A percentile compares a stretch with the other conserved stretches of the same genome.
Evolutionary conservation across 2,797 vertebrate species (phyloP).

Genomic region (Liparis tanakae): DNA sequence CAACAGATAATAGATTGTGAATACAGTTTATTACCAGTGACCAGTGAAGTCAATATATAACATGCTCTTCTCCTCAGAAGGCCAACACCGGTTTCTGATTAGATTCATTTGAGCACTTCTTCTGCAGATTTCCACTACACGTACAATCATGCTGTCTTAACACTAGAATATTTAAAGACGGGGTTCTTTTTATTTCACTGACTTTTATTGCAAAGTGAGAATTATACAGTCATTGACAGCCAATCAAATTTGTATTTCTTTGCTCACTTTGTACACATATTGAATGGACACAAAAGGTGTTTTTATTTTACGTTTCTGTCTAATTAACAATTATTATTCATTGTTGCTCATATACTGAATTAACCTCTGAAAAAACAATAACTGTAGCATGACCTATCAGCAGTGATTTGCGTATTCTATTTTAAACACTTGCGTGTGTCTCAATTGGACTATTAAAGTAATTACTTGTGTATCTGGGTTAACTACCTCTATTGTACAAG

Average conservation of each 20-base stretch:
- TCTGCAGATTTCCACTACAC: background rate
- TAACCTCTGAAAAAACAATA: background rate
- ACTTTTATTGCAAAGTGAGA: background rate
- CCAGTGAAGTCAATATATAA: background rate
- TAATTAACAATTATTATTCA: background rate
- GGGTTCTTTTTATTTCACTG: background rate
- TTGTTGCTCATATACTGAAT: background rate
- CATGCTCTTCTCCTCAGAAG: conserved; percentile 5
- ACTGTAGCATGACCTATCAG: background rate
- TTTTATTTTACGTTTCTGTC: background rate
- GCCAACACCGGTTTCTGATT: background rate
- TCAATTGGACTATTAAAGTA: background rate
- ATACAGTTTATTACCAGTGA: background rate
- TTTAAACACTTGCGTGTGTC: background rate
- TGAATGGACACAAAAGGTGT: background rate
- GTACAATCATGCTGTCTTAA: background rate
- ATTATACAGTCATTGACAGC: background rate
- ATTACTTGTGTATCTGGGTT: background rate
- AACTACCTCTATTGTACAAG: background rate
- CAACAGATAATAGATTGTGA: conserved; percentile 29
- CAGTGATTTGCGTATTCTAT: background rate
- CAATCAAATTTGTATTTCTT: background rate
- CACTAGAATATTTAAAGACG: background rate
- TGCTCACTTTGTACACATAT: background rate
- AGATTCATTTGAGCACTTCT: background rate